A percentile compares a stretch with the other conserved stretches of the same genome.
Evolutionary conservation across 2,888 invertebrate genomes (phyloP).

Genomic region (Matsumyia berberina): DNA sequence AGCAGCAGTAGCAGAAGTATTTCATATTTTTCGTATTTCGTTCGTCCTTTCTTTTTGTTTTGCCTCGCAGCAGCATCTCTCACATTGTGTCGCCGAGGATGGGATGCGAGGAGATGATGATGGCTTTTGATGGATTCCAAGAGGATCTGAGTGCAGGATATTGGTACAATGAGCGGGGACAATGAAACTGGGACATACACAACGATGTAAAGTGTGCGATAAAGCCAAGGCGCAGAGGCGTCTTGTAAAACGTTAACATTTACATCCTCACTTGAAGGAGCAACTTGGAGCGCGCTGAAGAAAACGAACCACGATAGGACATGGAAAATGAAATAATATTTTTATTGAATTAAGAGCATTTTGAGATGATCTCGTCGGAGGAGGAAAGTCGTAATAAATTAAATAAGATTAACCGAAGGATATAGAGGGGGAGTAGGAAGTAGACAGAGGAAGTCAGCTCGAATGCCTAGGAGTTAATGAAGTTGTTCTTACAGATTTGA

Average conservation of each 20-base stretch:
- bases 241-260: slow-evolving; percentile 36
- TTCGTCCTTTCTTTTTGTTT: slow-evolving; percentile 24
- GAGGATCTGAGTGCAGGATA: slow-evolving; percentile 72
- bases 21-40: slow-evolving; percentile 36
- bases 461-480: too few relatives aligned
- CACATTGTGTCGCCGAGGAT: slow-evolving; percentile 50
- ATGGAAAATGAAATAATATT: slow-evolving; percentile 60
- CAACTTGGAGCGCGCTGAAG: too few relatives aligned
- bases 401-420: too few relatives aligned
- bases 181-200: slow-evolving; percentile 69
- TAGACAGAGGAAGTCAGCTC: too few relatives aligned
- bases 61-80: slow-evolving; percentile 35
- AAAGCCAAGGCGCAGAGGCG: slow-evolving; percentile 6
- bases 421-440: too few relatives aligned
- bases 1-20: slow-evolving; percentile 26
- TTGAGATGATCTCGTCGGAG: slow-evolving; percentile 8
- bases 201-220: slow-evolving; percentile 52
- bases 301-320: background rate
- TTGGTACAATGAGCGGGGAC: slow-evolving; percentile 69
- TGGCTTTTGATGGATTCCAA: slow-evolving; percentile 73
- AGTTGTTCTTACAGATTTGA: too few relatives aligned
- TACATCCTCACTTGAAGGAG: slow-evolving; percentile 5
- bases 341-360: slow-evolving; percentile 61
- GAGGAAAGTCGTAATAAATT: too few relatives aligned
- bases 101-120: slow-evolving; percentile 65